phyloP scores from a whole-genome alignment of 1,140 invertebrate species.

The Tenebrio molitor region DNA sequence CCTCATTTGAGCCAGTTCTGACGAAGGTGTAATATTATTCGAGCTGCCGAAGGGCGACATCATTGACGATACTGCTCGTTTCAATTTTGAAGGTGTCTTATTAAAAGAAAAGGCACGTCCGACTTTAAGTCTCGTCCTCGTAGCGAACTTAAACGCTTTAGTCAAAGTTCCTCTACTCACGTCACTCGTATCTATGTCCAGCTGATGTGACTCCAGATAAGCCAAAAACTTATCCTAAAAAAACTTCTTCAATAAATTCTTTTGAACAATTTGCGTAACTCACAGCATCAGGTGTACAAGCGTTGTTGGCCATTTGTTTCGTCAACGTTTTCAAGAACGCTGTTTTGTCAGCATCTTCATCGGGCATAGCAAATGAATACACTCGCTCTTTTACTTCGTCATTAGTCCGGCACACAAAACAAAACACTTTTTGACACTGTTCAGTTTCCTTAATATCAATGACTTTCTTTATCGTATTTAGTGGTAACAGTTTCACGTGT shows the following conservation, averaged over 20 bases:
- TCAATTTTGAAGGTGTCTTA: slow-evolving; percentile 93
- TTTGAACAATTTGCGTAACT: no score
- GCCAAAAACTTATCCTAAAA: slow-evolving; percentile 82
- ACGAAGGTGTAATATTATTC: slow-evolving; percentile 79
- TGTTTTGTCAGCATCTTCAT: slow-evolving; percentile 84
- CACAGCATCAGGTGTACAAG: slow-evolving; percentile 86
- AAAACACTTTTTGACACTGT: slow-evolving; percentile 92
- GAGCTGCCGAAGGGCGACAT: slow-evolving; percentile 91
- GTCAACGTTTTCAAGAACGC: slow-evolving; percentile 86
- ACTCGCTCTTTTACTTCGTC: slow-evolving; percentile 90
- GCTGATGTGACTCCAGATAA: slow-evolving; percentile 81
- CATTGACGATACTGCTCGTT: slow-evolving; percentile 94
- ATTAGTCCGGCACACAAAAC: slow-evolving; percentile 84
- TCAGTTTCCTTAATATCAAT: slow-evolving; percentile 91
- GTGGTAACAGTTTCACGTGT: slow-evolving; percentile 89
- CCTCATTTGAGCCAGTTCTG: slow-evolving; percentile 84
- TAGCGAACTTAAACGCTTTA: slow-evolving; percentile 89
- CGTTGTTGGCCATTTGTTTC: slow-evolving; percentile 89
- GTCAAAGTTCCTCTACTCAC: slow-evolving; percentile 85
- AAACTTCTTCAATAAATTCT: slow-evolving; percentile 15
- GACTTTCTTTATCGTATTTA: slow-evolving; percentile 90
- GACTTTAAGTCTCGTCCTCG: slow-evolving; percentile 88
- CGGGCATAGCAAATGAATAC: slow-evolving; percentile 87
- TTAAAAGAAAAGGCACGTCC: slow-evolving; percentile 94
- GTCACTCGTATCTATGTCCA: slow-evolving; percentile 89